These are phyloP conservation scores for Masnerella sp. DNA, from an alignment of 2,888 invertebrate species.

Conservation along the genomic window DNA sequence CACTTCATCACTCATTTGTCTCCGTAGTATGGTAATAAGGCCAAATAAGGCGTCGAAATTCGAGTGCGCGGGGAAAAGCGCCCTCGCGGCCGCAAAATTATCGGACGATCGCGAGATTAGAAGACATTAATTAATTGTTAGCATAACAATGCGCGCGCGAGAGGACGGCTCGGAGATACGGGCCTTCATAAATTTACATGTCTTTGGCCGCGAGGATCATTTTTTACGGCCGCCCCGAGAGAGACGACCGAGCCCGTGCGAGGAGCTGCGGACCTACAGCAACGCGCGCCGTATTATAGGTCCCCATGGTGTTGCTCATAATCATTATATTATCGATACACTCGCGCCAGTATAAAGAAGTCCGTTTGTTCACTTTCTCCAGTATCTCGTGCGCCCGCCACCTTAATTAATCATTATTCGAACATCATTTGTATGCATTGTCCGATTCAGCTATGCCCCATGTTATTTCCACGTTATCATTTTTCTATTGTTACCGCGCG, in stretches of 20 bases:
- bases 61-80: conserved; percentile 23
- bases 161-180: conserved; percentile 62
- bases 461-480: too few relatives aligned
- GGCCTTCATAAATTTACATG: conserved; percentile 76
- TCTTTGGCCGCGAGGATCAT: conserved; percentile 75
- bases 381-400: conserved; percentile 18
- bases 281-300: conserved; percentile 70
- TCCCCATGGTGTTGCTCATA: conserved; percentile 74
- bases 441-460: too few relatives aligned
- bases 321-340: conserved; percentile 74
- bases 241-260: conserved; percentile 55
- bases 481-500: too few relatives aligned
- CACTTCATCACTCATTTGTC: conserved; percentile 51
- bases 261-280: conserved; percentile 73
- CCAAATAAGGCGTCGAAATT: too few relatives aligned
- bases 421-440: conserved; percentile 36
- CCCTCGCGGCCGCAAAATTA: conserved; percentile 11
- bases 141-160: conserved; percentile 69
- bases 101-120: conserved; percentile 66
- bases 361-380: conserved; percentile 55
- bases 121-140: conserved; percentile 73
- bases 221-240: conserved; percentile 73
- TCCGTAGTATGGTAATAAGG: conserved; percentile 46
- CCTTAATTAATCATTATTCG: conserved; percentile 55
- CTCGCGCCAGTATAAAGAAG: conserved; percentile 60